Base-by-base conservation (phyloP, 2,797 vertebrate genomes). In the Percopsis omiscomaycus region DNA sequence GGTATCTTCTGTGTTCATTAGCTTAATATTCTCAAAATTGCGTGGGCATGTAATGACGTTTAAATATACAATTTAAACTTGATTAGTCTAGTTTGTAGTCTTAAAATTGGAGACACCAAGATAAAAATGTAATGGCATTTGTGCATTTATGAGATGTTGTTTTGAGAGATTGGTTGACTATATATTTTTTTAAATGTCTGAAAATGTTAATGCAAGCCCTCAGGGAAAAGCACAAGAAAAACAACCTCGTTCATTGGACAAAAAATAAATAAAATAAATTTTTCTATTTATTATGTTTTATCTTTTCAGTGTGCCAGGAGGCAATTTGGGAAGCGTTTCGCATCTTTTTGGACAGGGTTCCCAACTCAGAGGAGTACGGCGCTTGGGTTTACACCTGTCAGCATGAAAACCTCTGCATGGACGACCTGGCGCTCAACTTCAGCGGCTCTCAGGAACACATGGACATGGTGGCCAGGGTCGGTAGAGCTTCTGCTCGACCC, bases 261-360 rank as follows among this genome's bases (percentile, higher is more conserved):
- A 48, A 12, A 48, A 48, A 48, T 0, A 37, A 37, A 37, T 37
- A 37, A 37, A 37, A 37, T 1, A 1, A 37, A 42, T 52, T 52
- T 10, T 15, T 50, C n/a, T 16, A 50, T 1, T 28, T 13, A 32
- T 15, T 1, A 1, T 32, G 0, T 48, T 37, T 64, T 68, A 71
- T 74, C 46, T 79, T 66, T 78, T 71, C 84, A 98, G 95, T 98
- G 74, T 98, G 96, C 82, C 98, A 98, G 90, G 95, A 98, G 86
- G 95, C 93, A 4, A 94, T 97, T 3, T 98, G 98, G 98, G 96
- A 98, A 89, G 96, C 96, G 0, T 97, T 96, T 73, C 92, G 93
- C 55, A 92, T 97, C 82, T 99, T 98, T 87, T 82, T 97, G 86
- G 96, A 97, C 91, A 86, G 94, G 69, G 94, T 98, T 72, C 96